Evolutionary conservation across 2,797 vertebrate species (phyloP).

Genomic region (Scarus forsteni): DNA sequence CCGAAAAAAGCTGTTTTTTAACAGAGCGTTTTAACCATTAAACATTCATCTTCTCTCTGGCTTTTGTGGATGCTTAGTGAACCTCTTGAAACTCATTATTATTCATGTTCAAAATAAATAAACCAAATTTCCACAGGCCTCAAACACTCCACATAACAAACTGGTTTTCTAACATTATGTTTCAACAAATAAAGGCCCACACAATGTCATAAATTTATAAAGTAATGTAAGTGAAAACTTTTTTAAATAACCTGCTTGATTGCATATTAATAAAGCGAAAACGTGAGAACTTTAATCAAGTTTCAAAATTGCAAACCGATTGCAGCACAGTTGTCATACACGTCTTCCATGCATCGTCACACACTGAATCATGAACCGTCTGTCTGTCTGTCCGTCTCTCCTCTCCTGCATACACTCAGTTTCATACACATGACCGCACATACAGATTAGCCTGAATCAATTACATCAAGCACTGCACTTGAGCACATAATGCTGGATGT

Average conservation of each 20-base stretch:
- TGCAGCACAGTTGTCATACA: slow-evolving; percentile 5
- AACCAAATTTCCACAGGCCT: too few species aligned
- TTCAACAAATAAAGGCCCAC: too few species aligned
- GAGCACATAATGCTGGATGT: slow-evolving; percentile 48
- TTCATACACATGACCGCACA: slow-evolving; percentile 45
- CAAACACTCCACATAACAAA: too few species aligned
- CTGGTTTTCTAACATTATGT: too few species aligned
- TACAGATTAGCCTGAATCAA: slow-evolving; percentile 60
- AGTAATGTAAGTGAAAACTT: slow-evolving; percentile 1
- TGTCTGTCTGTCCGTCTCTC: neutral
- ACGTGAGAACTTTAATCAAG: slow-evolving; percentile 22
- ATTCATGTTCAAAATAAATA: too few species aligned
- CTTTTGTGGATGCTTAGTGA: too few species aligned
- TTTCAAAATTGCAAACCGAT: slow-evolving; percentile 11
- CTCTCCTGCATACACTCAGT: neutral
- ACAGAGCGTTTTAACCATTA: too few species aligned
- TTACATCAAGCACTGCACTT: slow-evolving; percentile 52
- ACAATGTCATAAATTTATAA: too few species aligned
- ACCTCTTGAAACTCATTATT: too few species aligned
- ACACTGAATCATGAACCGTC: slow-evolving; percentile 17
- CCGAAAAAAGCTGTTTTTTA: too few species aligned
- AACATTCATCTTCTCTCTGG: too few species aligned
- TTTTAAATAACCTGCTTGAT: neutral
- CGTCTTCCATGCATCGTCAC: slow-evolving; percentile 26
- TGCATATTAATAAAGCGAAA: slow-evolving; percentile 10